Base-by-base conservation (phyloP, 2,113 vertebrate species). In the Phylloscopus trochiloides region DNA sequence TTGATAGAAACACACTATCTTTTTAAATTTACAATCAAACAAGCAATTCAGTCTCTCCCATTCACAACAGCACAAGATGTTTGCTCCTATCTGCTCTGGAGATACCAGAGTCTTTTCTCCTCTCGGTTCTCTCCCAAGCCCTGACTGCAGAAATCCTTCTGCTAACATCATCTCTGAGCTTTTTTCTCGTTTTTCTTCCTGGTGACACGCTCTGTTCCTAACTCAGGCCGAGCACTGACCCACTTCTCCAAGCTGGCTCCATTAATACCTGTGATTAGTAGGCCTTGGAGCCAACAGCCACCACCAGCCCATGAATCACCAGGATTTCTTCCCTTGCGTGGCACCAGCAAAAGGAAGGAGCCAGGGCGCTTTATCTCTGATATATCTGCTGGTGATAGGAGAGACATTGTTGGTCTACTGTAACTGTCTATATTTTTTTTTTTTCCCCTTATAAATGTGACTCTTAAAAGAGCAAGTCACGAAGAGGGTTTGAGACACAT, bases 21-120 rank as follows among this genome's bases (percentile, higher is more conserved):
- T 94, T 92, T 94, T 88, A 91, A 95, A 96, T 97, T 96, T 97
- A 97, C 95, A 94, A 96, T 93, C 94, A 91, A 92, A 83, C 63
- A 83, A 95, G 95, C 92, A 94, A 94, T 94, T 94, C 92, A 43
- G 63, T 96, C 85, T 88, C 63, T 28, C 80, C 92, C 90, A 87
- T 95, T 94, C 94, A 94, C 91, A 93, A 77, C 75, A 55, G 92
- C 92, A 40, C 72, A 83, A 92, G 86, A 86, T 74, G 95, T 76
- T 97, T 47, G 86, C 72, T 93, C 86, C 10, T 95, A 96, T 91
- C 87, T 84, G 65, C 43, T 7, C 0, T 9, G 72, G 51, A 93
- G 92, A 93, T 84, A 88, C 34, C 63, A 54, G 26, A 50, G 79
- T 20, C 61, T 77, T 52, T 48, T n/a, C 86, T 62, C 45, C 79